Conservation (phyloP, 1,140 invertebrate genomes). For the Venturia canescens region DNA sequence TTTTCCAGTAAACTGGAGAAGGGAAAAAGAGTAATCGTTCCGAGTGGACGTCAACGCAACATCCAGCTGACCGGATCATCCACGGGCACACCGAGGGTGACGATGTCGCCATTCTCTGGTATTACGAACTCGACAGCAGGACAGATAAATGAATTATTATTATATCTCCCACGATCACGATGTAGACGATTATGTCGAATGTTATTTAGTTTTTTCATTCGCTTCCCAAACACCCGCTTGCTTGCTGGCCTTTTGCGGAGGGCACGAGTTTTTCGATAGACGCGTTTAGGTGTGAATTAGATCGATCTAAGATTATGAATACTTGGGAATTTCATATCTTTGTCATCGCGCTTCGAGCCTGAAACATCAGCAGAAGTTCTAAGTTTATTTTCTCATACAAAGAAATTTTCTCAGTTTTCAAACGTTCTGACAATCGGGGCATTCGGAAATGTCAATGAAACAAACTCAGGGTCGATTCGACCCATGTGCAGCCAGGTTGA, state of each 20-base stretch:
- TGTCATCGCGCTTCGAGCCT: too few relatives aligned
- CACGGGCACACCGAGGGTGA: conserved; percentile 18
- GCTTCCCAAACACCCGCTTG: neutral
- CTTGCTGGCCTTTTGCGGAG: neutral
- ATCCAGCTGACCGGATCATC: conserved; percentile 38
- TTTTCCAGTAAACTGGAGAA: conserved; percentile 23
- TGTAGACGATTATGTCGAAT: neutral
- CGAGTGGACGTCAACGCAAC: conserved; percentile 35
- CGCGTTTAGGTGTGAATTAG: conserved; percentile 38
- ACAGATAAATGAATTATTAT: conserved; percentile 45
- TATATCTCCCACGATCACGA: conserved; percentile 20
- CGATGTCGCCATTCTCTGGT: neutral
- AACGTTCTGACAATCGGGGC: too few relatives aligned
- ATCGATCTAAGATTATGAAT: neutral
- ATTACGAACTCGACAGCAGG: conserved; percentile 20
- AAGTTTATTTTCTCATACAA: too few relatives aligned
- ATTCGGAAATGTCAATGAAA: too few relatives aligned
- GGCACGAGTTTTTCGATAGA: conserved; percentile 1
- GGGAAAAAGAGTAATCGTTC: conserved; percentile 42
- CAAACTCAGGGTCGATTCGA: too few relatives aligned
- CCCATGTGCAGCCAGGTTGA: too few relatives aligned
- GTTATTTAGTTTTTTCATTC: neutral
- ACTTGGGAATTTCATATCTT: too few relatives aligned
- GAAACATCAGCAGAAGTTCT: too few relatives aligned
- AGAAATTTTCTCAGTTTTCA: too few relatives aligned